Conservation (phyloP, 2,797 vertebrate species). For the Valencia hispanica region DNA sequence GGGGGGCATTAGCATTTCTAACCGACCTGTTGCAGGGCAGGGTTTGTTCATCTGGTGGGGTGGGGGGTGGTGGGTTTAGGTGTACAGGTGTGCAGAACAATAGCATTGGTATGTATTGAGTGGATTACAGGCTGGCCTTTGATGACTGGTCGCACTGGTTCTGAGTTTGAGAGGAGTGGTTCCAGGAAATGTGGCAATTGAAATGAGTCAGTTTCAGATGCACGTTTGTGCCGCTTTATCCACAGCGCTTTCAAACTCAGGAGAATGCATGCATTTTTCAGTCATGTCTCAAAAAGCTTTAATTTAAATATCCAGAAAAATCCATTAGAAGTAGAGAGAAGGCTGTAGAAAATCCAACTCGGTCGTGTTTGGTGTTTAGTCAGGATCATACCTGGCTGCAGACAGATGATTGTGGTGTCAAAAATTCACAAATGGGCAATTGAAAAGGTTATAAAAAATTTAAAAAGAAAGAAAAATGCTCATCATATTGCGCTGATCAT, state of each 20-base stretch:
- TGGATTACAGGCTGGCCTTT: slow-evolving; percentile 5
- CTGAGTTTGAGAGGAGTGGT: neutral
- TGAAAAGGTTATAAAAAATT: no score
- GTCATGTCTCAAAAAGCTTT: neutral
- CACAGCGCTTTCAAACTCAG: no score
- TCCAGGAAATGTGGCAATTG: no score
- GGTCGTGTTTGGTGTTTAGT: neutral
- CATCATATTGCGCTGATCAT: neutral
- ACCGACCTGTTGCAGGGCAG: slow-evolving; percentile 36
- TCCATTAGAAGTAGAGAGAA: neutral
- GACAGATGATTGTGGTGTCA: neutral
- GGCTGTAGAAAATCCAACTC: no score
- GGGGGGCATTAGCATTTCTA: slow-evolving; percentile 46
- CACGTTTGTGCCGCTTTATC: neutral
- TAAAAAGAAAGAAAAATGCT: no score
- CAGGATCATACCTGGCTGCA: neutral
- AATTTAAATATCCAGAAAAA: neutral
- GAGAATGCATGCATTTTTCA: neutral
- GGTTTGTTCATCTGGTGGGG: slow-evolving; percentile 30
- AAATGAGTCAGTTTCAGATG: neutral
- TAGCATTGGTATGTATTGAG: slow-evolving; percentile 43
- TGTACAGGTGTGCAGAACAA: slow-evolving; percentile 16
- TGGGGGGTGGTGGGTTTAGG: neutral
- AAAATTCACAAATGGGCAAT: no score
- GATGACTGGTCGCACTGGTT: neutral